These are phyloP conservation scores for Clusia tigrina DNA, from an alignment of 2,888 invertebrate species.

Conservation along the genomic window DNA sequence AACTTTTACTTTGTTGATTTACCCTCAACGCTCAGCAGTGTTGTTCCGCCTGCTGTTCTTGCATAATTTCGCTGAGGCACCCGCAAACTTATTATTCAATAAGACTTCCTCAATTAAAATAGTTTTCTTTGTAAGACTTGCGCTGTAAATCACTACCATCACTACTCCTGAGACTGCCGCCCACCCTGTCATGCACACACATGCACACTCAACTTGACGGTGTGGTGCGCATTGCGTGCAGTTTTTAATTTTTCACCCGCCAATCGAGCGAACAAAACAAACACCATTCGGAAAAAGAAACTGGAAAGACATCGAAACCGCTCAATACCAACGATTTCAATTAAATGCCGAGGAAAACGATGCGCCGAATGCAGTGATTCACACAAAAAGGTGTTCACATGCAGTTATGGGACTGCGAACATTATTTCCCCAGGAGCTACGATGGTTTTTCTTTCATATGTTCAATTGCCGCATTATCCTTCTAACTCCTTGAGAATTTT, in stretches of 20 bases:
- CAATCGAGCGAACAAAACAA: conserved; percentile 28
- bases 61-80: not conserved
- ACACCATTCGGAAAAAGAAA: too few relatives aligned
- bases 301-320: conserved; percentile 17
- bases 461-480: too few relatives aligned
- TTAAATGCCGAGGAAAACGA: conserved; percentile 26
- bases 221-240: conserved; percentile 49
- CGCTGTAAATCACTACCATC: not conserved
- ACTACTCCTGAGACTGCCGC: not conserved
- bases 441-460: not conserved
- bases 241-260: conserved; percentile 49
- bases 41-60: not conserved
- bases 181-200: too few relatives aligned
- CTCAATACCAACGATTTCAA: conserved; percentile 32
- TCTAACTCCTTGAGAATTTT: too few relatives aligned
- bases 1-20: not conserved
- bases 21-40: too few relatives aligned
- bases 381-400: too few relatives aligned
- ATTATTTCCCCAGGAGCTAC: too few relatives aligned
- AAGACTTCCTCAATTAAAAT: conserved; percentile 14
- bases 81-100: not conserved
- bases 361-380: too few relatives aligned
- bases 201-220: too few relatives aligned
- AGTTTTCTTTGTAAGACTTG: not conserved
- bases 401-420: too few relatives aligned